These are phyloP conservation scores for Oncorhynchus masou DNA, from an alignment of 2,113 vertebrate genomes.

Conservation along the genomic window DNA sequence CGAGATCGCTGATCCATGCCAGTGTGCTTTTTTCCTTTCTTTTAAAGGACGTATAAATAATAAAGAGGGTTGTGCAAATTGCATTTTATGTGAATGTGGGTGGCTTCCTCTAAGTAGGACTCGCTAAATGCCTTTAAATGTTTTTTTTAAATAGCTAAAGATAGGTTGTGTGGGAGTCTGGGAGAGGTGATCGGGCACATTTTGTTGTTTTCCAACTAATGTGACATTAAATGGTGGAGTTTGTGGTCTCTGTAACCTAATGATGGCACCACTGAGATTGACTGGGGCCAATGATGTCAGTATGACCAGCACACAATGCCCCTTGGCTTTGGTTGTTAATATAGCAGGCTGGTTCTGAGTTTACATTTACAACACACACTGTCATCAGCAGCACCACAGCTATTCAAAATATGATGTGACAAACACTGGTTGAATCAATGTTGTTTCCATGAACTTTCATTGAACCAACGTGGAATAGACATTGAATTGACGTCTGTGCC, in stretches of 20 bases:
- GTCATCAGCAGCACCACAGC: neutral
- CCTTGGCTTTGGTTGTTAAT: neutral
- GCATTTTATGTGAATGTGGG: conserved; percentile 3
- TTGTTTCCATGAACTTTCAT: no score
- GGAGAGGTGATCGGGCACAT: neutral
- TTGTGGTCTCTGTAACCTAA: conserved; percentile 8
- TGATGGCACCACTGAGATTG: neutral
- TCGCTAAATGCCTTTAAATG: conserved; percentile 1
- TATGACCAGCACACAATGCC: neutral
- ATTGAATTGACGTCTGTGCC: no score
- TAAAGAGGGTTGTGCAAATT: neutral
- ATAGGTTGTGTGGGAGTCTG: neutral
- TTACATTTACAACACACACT: neutral
- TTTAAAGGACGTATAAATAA: conserved; percentile 24
- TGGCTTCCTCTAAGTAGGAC: neutral
- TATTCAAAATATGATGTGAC: neutral
- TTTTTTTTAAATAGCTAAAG: conserved; percentile 2
- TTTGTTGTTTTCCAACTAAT: conserved; percentile 2
- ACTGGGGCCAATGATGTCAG: neutral
- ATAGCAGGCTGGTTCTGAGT: neutral
- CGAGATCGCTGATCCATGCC: neutral
- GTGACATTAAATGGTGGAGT: neutral
- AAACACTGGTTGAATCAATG: neutral
- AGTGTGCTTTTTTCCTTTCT: neutral
- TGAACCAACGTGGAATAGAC: no score